Evolutionary conservation across 2,888 invertebrate genomes (phyloP), one percentile per base, ranked within the genome.

Genomic region (Tetragnatha montana): DNA sequence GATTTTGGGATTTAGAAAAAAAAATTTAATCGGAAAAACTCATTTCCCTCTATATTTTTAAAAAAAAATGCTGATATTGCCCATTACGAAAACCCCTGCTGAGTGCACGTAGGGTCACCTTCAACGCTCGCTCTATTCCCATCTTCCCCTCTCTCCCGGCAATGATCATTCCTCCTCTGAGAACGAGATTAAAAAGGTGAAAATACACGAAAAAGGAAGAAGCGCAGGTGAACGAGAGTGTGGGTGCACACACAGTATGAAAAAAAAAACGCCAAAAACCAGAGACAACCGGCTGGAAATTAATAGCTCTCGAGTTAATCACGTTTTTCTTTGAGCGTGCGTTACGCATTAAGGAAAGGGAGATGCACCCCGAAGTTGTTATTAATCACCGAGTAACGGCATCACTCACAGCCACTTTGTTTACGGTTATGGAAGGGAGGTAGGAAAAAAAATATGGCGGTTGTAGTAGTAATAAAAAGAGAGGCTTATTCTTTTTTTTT

Each of bases 341-440:
- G 75, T 76, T 80, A 74, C 84, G 89, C 89, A 89, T 84, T 84
- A 85, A 81, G 89, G 12, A 75, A 17, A 51, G 17, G 74, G 22
- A 60, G 35, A 50, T 83, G 51, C 73, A 83, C 60, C 35, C 73
- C 83, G 84, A 84, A n/a, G 84, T 89, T 89, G 80, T 89, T 89
- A 89, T 89, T 89, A 89, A 89, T 89, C 89, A 89, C 89, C 73
- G 81, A 79, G 74, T 89, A 89, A 89, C 89, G 89, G 73, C 88
- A 88, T 88, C 83, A 78, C 80, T 88, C 88, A 88, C 73, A 71
- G 68, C 84, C 70, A 49, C 49, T 75, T 84, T 84, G 75, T 84
- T 84, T 84, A 84, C 84, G 10, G 47, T 69, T 47, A 35, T 76
- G 68, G 21, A 75, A 19, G 19, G 17, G 69, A n/a, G n/a, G n/a